Base-by-base conservation (phyloP, 37 sponge, comb jelly and placozoan species). In the Hormiphora californensis region DNA sequence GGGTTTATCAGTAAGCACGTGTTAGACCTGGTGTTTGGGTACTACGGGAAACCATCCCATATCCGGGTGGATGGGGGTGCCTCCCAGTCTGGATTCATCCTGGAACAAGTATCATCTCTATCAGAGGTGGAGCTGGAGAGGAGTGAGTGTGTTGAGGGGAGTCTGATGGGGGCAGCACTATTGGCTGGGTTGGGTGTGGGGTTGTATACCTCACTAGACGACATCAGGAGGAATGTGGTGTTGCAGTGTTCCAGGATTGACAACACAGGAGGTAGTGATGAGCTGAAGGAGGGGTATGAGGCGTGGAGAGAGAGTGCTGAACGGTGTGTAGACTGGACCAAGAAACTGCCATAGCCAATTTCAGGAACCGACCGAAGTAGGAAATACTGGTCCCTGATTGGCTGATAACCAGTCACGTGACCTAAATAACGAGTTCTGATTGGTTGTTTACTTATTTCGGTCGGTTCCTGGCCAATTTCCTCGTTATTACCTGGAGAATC, bases 61-160 rank as follows among this genome's bases (percentile, higher is more conserved):
- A 73, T 73, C n/a, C 21, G 21, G 43, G 81, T 73, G 23, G 81
- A 73, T 73, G 81, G 81, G 12, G 81, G 81, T 40, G 38, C 44
- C 5, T 43, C 46, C 22, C 81, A 36, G 4, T 73, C 81, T n/a
- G 9, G 27, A 39, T 73, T 73, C 25, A 41, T 73, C 43, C 21
- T 33, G 5, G 81, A 73, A 40, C 21, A 33, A 23, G 17, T 73
- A n/a, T n/a, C 44, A 12, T 46, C 40, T 22, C 7, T 73, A n/a
- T 32, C 36, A 0, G 8, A 39, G 43, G 41, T 73, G 1, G 25
- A 73, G 40, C 5, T 73, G n/a, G 9, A 40, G 35, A 73, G 38
- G 43, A 43, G 46, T 41, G 81, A 73, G 21, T 73, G 46, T 41
- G 35, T 73, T 21, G 81, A 73, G 4, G 81, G 81, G 7, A 73